Conservation (phyloP, 2,113 vertebrate genomes). For the Callorhinus ursinus region DNA sequence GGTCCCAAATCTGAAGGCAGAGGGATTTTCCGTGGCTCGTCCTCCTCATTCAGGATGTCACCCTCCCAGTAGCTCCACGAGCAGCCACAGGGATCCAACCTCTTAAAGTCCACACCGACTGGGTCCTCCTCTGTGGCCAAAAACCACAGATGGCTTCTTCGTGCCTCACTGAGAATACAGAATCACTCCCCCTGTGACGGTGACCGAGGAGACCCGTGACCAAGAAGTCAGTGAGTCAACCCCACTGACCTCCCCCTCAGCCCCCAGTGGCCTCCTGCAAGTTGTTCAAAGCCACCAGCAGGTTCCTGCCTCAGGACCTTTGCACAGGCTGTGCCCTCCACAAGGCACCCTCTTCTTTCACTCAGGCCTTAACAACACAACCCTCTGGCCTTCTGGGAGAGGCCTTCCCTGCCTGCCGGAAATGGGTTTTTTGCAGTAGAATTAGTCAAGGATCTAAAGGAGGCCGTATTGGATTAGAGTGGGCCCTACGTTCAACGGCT, state of each 20-base stretch:
- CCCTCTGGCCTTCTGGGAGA: neutral
- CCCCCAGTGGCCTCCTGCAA: neutral
- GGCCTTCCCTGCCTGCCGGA: neutral
- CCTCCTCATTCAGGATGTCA: accelerated
- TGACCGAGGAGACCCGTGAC: neutral
- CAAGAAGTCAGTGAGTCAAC: neutral
- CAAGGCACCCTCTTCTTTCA: accelerated
- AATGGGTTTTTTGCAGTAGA: neutral
- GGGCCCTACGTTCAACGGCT: neutral
- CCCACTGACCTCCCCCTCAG: neutral
- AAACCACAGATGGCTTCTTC: neutral
- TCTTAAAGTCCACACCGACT: neutral
- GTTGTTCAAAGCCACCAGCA: accelerated
- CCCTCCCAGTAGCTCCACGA: neutral
- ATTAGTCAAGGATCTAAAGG: neutral
- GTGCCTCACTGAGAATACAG: neutral
- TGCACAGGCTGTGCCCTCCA: accelerated
- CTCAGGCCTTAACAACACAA: neutral
- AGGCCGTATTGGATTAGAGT: neutral
- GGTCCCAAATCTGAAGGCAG: neutral
- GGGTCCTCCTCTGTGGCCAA: neutral
- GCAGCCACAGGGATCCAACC: neutral
- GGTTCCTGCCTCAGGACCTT: neutral
- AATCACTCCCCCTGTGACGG: accelerated
- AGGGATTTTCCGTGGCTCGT: accelerated